These are phyloP conservation scores for Hyposmocoma kahamanoa DNA, from an alignment of 1,140 invertebrate genomes.

Conservation along the genomic window DNA sequence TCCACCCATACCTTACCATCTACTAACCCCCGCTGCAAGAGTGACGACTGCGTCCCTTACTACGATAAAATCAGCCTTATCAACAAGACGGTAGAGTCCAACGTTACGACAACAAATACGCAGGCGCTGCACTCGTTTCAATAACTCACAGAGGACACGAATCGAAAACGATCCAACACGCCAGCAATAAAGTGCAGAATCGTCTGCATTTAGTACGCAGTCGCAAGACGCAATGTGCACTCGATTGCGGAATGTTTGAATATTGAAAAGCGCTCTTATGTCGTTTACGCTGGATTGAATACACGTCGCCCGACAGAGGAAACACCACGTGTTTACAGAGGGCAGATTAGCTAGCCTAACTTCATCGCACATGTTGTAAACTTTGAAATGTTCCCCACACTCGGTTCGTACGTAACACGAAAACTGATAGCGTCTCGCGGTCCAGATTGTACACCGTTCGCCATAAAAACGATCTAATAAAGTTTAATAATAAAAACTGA, in stretches of 20 bases:
- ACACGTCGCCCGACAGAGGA: conserved; percentile 26
- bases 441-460: too few species aligned
- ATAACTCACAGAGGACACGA: conserved; percentile 22
- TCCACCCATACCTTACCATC: conserved; percentile 56
- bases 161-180: conserved; percentile 33
- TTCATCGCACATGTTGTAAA: conserved; percentile 50
- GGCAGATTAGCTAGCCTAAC: conserved; percentile 42
- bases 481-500: too few species aligned
- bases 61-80: conserved; percentile 14
- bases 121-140: conserved; percentile 32
- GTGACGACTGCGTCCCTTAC: conserved; percentile 18
- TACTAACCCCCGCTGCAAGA: conserved; percentile 34
- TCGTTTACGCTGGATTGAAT: conserved; percentile 44
- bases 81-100: background rate
- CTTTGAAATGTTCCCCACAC: conserved; percentile 23
- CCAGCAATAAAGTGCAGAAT: conserved; percentile 46
- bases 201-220: conserved; percentile 16
- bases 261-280: conserved; percentile 67
- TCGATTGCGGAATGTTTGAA: conserved; percentile 47
- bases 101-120: conserved; percentile 8
- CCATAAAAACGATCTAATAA: too few species aligned
- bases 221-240: conserved; percentile 49
- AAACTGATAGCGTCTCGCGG: too few species aligned
- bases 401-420: too few species aligned
- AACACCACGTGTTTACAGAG: conserved; percentile 62